A percentile compares a stretch with the other conserved stretches of the same genome.
phyloP scores from a whole-genome alignment of 2,797 vertebrate genomes.

The Mormyrus hasselquistii region DNA sequence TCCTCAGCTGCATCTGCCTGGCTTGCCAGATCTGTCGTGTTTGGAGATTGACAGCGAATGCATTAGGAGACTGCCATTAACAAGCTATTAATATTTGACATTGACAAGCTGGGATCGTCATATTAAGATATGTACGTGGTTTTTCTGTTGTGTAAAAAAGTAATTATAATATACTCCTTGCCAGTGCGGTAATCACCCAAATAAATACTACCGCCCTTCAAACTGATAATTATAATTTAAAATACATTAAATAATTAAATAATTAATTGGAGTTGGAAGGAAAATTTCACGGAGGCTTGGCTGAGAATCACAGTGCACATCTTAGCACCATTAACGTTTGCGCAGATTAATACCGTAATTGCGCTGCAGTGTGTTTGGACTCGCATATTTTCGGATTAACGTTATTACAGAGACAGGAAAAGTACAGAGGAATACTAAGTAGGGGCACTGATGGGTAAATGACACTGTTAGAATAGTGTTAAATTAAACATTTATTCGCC shows the following conservation, averaged over 20 bases:
- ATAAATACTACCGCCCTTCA: neutral
- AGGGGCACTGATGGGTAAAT: neutral
- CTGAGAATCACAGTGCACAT: neutral
- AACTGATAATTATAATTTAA: neutral
- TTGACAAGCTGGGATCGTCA: neutral
- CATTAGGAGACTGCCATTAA: neutral
- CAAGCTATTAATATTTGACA: conserved; percentile 5
- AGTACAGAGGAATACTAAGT: neutral
- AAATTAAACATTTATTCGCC: neutral
- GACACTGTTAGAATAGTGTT: neutral
- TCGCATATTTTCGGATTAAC: neutral
- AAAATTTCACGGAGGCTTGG: neutral
- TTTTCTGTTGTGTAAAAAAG: neutral
- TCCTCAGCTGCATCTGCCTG: neutral
- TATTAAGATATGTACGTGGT: neutral
- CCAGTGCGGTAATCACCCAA: neutral
- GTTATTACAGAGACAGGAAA: neutral
- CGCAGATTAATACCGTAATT: neutral
- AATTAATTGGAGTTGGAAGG: neutral
- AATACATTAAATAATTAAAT: neutral
- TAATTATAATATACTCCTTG: neutral
- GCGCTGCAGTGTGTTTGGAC: neutral
- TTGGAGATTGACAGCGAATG: neutral
- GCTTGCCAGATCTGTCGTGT: neutral
- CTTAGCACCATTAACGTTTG: neutral